phyloP scores from a whole-genome alignment of 1,140 invertebrate genomes.

The Thalassaphorura encarpata region DNA sequence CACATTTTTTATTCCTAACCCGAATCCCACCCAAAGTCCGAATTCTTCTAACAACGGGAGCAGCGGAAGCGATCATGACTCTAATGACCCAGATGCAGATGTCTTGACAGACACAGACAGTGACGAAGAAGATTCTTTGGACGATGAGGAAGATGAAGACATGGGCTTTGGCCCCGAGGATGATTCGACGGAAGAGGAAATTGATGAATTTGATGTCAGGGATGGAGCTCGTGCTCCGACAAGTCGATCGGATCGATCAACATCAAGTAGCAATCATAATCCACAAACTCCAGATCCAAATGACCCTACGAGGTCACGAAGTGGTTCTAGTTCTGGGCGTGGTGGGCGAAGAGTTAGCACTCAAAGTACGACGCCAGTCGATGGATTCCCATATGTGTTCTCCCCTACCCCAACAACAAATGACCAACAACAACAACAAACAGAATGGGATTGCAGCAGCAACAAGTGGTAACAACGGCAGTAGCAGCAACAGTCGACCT shows the following conservation, averaged over 20 bases:
- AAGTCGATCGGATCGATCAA: constrained; percentile 22
- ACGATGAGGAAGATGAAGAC: constrained; percentile 26
- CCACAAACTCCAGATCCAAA: constrained; percentile 12
- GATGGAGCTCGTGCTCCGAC: constrained; percentile 24
- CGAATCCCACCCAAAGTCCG: too few relatives aligned
- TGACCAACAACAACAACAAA: background rate
- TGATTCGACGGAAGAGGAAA: constrained; percentile 13
- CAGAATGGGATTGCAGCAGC: background rate
- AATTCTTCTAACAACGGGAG: too few relatives aligned
- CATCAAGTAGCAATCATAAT: constrained; percentile 22
- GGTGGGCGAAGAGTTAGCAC: constrained; percentile 10
- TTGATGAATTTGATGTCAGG: constrained; percentile 13
- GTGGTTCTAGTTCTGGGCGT: background rate
- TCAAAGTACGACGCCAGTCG: background rate
- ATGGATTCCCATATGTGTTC: background rate
- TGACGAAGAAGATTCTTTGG: constrained; percentile 14
- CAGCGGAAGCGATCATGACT: background rate
- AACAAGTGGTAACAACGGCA: background rate
- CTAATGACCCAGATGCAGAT: background rate
- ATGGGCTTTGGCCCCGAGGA: constrained; percentile 27
- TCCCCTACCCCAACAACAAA: background rate
- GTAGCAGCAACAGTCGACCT: background rate
- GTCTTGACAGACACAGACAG: constrained; percentile 13
- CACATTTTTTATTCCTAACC: too few relatives aligned
- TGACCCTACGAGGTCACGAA: constrained; percentile 2